Base-by-base conservation (phyloP, 1,140 invertebrate species). In the Drosophila santomea region DNA sequence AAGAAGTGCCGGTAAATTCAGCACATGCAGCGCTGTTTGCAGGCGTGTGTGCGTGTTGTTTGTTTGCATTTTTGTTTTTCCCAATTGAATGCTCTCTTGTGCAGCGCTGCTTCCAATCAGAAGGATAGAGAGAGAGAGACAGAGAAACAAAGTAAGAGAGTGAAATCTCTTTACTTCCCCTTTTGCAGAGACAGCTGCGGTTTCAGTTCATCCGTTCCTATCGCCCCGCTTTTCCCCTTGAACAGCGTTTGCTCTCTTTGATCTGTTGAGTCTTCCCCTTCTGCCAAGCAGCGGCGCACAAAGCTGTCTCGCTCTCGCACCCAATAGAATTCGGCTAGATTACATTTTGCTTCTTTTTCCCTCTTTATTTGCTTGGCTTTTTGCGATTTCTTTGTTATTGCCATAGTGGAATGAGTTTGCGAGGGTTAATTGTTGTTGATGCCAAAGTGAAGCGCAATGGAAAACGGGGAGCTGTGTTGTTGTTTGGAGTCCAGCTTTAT, bases 321-420 rank as follows among this genome's bases (percentile, higher is more conserved):
- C 83, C 82, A 83, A 86, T 88, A 17, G 79, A 75, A 73, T 71
- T 71, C 47, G 59, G 60, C 79, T 82, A 66, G 60, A 71, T 74
- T 36, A 41, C 48, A 32, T 41, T 55, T 48, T 41, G 51, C 20
- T 71, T 57, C 44, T 68, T 57, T 57, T 69, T 35, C 50, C 47
- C 17, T 56, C 36, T 39, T 54, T 54, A 66, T 43, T 68, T 51
- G 17, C 43, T 64, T 68, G 28, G 28, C 41, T 47, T 68, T 68
- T 71, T 69, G 50, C 41, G 35, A 25, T 39, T 36, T 43, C 43
- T 20, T 71, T 69, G 63, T 69, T 57, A 48, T 35, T 57, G 45
- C 63, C 62, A 45, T 47, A 15, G 60, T 8, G 36, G 32, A 8
- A 44, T 66, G 62, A 61, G 63, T 66, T 20, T 67, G 41, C n/a